A percentile compares a stretch with the other conserved stretches of the same genome.
Evolutionary conservation across 2,888 invertebrate genomes (phyloP).

Genomic region (Lasiommata megera): DNA sequence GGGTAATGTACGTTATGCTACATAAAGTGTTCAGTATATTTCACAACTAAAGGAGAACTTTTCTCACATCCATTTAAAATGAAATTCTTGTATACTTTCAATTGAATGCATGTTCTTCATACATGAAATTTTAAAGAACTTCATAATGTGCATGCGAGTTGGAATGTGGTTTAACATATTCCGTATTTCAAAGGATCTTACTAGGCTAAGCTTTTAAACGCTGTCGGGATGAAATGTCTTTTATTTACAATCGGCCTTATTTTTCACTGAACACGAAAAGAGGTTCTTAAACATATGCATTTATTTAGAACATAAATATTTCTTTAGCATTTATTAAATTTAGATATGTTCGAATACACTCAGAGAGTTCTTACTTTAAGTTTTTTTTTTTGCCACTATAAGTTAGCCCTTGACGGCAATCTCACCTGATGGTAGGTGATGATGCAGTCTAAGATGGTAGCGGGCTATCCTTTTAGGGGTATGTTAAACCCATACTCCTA

Average conservation of each 20-base stretch:
- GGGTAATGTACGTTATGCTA: too few species aligned
- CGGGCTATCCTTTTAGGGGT: too few species aligned
- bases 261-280: conserved; percentile 16
- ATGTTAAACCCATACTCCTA: too few species aligned
- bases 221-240: conserved; percentile 24
- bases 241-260: conserved; percentile 22
- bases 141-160: background rate
- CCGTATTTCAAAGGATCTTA: conserved; percentile 19
- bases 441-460: too few species aligned
- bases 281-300: conserved; percentile 11
- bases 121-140: conserved; percentile 16
- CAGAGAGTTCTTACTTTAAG: too few species aligned
- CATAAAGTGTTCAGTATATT: background rate
- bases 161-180: conserved; percentile 17
- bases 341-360: background rate
- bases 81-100: conserved; percentile 16
- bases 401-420: too few species aligned
- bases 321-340: background rate
- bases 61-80: conserved; percentile 13
- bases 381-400: too few species aligned
- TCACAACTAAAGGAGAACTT: conserved; percentile 6
- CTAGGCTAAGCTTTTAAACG: conserved; percentile 27
- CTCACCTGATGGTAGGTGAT: too few species aligned
- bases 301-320: background rate
- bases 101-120: conserved; percentile 22